These are phyloP conservation scores for Erebia aethiops DNA, from an alignment of 2,888 invertebrate genomes.

Conservation along the genomic window DNA sequence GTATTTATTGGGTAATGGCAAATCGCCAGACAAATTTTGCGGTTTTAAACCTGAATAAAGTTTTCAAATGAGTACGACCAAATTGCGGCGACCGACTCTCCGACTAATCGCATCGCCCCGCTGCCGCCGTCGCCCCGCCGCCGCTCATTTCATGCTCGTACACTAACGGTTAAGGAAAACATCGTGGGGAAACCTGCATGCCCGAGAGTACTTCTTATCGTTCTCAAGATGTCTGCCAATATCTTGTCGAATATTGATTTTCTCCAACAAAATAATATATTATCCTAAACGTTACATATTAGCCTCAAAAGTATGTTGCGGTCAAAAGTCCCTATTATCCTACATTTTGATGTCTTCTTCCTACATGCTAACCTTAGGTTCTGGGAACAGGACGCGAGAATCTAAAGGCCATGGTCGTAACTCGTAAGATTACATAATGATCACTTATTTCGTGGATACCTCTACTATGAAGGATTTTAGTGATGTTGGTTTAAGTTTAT, in stretches of 20 bases:
- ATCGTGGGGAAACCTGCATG: no score
- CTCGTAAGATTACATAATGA: slow-evolving; percentile 75
- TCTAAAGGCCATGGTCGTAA: slow-evolving; percentile 49
- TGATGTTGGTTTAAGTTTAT: slow-evolving; percentile 41
- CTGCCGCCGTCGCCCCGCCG: no score
- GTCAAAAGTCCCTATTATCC: slow-evolving; percentile 36
- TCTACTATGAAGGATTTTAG: slow-evolving; percentile 49
- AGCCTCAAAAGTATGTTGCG: slow-evolving; percentile 10
- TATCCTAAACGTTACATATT: slow-evolving; percentile 4
- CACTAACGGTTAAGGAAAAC: no score
- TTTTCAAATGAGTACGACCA: no score
- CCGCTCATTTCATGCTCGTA: no score
- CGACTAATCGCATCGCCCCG: no score
- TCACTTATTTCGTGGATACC: slow-evolving; percentile 67
- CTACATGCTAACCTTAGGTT: slow-evolving; percentile 45
- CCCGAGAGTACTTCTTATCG: no score
- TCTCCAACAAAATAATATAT: slow-evolving; percentile 4
- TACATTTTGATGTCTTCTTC: slow-evolving; percentile 38
- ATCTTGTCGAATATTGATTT: not conserved
- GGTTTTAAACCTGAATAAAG: no score
- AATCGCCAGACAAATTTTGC: no score
- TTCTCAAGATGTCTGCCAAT: no score
- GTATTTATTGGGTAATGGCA: no score
- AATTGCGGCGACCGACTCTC: no score
- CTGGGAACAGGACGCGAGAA: slow-evolving; percentile 51